Base-by-base conservation (phyloP, 35 echinoderm and acorn worm genomes). In the Diadema setosum region DNA sequence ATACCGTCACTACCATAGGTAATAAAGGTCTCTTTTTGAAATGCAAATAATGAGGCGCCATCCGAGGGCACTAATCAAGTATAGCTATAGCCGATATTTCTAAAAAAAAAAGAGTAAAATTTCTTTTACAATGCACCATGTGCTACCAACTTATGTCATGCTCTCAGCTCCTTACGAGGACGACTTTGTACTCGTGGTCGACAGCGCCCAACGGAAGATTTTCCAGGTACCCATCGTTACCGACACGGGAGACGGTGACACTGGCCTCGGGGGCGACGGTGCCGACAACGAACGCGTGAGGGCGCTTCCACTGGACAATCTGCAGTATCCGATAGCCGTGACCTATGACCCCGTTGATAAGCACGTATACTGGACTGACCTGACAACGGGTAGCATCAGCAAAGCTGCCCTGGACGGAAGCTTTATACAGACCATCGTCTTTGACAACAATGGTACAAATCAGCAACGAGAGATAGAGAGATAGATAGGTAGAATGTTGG, bases 331-430 rank as follows among this genome's bases (percentile, higher is more conserved):
- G 23, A 46, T 91, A 35, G 57, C 55, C 31, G 0, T 91, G 18
- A 81, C 58, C 16, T 91, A 84, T 73, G 88, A 91, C 65, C 82
- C 58, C 61, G 88, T 91, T 5, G 58, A 70, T 20, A 81, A 46
- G 12, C 84, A 84, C 34, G 81, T 91, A 5, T 91, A 91, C 56
- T 91, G 88, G 88, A 84, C 88, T 4, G 88, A 91, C 43, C 37
- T 43, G 58, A 49, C 40, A 11, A 60, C 25, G 16, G 58, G 52
- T 16, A 45, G 82, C n/a, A 84, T 91, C 45, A 44, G 31, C 0
- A 55, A 74, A 24, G 81, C 88, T 49, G 35, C 30, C 1, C 45
- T 91, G 21, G 88, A 91, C 34, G 88, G 88, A 15, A 83, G 81
- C 26, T 59, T 56, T 32, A 50, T 31, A 83, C 45, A 83, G 55